Evolutionary conservation across 2,113 vertebrate species (phyloP).

Genomic region (Halcyon senegalensis): DNA sequence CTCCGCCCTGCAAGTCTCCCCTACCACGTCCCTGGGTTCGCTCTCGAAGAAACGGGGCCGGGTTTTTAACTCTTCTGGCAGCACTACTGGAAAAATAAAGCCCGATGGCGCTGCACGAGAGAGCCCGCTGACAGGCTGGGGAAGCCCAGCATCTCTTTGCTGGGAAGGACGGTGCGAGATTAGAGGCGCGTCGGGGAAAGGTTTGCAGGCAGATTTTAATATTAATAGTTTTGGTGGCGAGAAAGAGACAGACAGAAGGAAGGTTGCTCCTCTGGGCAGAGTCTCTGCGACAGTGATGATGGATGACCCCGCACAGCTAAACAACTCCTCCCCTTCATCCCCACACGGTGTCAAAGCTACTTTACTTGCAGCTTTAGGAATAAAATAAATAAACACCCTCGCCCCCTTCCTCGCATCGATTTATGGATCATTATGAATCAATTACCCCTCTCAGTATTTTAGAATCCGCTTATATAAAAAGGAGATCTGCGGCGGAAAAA

Average conservation of each 20-base stretch:
- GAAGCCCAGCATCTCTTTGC: background rate
- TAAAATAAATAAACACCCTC: constrained; percentile 82
- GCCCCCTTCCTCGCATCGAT: constrained; percentile 67
- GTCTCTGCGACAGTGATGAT: constrained; percentile 96
- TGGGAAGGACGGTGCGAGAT: background rate
- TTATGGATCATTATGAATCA: constrained; percentile 79
- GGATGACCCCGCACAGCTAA: constrained; percentile 91
- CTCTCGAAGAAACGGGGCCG: background rate
- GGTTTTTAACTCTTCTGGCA: background rate
- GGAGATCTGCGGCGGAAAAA: background rate
- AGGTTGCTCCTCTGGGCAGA: constrained; percentile 90
- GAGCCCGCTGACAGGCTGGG: background rate
- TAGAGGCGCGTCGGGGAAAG: background rate
- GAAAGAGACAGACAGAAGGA: constrained; percentile 92
- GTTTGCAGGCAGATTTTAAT: constrained; percentile 86
- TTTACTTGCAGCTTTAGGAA: constrained; percentile 85
- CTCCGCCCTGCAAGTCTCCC: background rate
- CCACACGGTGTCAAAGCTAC: constrained; percentile 86
- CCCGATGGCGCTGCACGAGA: background rate
- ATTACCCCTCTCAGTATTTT: constrained; percentile 74
- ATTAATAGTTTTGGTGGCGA: constrained; percentile 90
- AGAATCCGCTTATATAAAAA: constrained; percentile 69
- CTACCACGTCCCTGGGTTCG: background rate
- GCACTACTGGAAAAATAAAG: background rate
- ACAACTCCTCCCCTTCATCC: constrained; percentile 92